phyloP scores from a whole-genome alignment of 2,888 invertebrate genomes.

The Gymnocheta viridis region DNA sequence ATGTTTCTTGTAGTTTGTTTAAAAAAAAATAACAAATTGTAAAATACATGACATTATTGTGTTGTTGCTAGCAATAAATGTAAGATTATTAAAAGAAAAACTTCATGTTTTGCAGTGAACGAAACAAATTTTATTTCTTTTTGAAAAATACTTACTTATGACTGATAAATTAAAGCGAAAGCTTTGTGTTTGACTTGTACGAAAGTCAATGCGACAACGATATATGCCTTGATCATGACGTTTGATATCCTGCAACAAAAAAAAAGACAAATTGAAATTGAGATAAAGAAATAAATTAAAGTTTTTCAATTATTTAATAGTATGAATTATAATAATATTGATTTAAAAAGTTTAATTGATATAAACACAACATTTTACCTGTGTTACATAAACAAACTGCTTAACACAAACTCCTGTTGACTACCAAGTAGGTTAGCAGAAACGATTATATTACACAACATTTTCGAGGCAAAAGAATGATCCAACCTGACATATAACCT shows the following conservation, averaged over 20 bases:
- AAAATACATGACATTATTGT: slow-evolving; percentile 15
- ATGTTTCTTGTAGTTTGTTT: slow-evolving; percentile 8
- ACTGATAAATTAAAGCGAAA: slow-evolving; percentile 95
- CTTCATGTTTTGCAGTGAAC: not conserved
- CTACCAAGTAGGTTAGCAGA: too few species aligned
- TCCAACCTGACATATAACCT: too few species aligned
- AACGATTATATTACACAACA: too few species aligned
- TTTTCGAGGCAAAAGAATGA: too few species aligned
- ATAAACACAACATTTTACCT: too few species aligned
- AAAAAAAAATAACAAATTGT: slow-evolving; percentile 24
- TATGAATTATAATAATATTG: too few species aligned
- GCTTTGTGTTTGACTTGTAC: slow-evolving; percentile 94
- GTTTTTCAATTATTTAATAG: not conserved
- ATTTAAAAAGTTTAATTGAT: too few species aligned
- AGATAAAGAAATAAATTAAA: not conserved
- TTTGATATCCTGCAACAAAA: slow-evolving; percentile 86
- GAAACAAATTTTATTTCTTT: not conserved
- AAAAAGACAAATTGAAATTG: not conserved
- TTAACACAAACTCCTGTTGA: too few species aligned
- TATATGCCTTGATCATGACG: slow-evolving; percentile 94
- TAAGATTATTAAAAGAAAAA: not conserved
- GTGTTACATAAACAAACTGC: too few species aligned
- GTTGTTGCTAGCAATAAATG: slow-evolving; percentile 16
- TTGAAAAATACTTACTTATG: slow-evolving; percentile 88
- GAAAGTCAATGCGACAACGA: slow-evolving; percentile 94